Evolutionary conservation across 2,797 vertebrate species (phyloP).

Genomic region (Lutjanus campechanus): DNA sequence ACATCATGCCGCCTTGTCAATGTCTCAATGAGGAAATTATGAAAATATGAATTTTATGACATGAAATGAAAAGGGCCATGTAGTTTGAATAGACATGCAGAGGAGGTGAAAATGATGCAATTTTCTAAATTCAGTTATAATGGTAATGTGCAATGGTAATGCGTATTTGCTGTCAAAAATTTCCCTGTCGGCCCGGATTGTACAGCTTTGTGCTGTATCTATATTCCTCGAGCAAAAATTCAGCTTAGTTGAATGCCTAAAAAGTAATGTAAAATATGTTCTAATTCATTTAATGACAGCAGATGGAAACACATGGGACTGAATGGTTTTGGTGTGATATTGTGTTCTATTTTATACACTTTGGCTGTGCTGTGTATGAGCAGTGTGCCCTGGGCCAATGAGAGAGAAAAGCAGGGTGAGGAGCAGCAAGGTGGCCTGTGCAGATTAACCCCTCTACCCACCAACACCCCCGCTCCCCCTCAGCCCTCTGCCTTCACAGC

Average conservation of each 20-base stretch:
- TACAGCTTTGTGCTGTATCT: conserved; percentile 84
- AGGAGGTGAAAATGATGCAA: conserved; percentile 90
- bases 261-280: conserved; percentile 87
- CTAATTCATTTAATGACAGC: conserved; percentile 87
- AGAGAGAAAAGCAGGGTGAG: conserved; percentile 85
- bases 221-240: conserved; percentile 85
- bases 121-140: conserved; percentile 88
- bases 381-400: conserved; percentile 84
- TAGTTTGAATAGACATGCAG: conserved; percentile 86
- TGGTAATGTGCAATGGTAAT: conserved; percentile 86
- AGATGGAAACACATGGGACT: conserved; percentile 82
- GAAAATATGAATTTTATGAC: conserved; percentile 87
- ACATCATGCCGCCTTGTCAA: conserved; percentile 84
- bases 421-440: conserved; percentile 89
- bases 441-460: conserved; percentile 88
- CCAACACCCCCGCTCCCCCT: conserved; percentile 64
- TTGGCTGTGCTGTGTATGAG: conserved; percentile 79
- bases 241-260: conserved; percentile 84
- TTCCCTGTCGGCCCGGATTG: conserved; percentile 85
- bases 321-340: conserved; percentile 83
- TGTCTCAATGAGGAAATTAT: conserved; percentile 86
- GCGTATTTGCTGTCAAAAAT: conserved; percentile 84
- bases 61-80: conserved; percentile 85
- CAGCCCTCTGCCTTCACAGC: conserved; percentile 76
- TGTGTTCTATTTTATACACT: conserved; percentile 84